Base-by-base conservation (phyloP, 2,113 vertebrate species). In the Ranitomeya imitator region DNA sequence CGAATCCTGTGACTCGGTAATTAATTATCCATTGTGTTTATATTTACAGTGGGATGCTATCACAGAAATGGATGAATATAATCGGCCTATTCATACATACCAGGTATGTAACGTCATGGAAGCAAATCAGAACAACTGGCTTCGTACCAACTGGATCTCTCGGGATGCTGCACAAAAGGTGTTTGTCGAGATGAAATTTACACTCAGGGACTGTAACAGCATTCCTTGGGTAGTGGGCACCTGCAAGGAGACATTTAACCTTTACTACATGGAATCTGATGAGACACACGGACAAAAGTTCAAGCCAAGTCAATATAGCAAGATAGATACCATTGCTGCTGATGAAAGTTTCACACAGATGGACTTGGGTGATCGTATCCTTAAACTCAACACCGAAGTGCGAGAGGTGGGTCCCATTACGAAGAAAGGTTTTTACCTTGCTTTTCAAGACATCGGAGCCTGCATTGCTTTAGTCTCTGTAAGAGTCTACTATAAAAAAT, bases 31-130 rank as follows among this genome's bases (percentile, higher is more conserved):
- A 23, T 63, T 88, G 87, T 26, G 79, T 3, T 87, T 79, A 89
- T 90, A 84, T 92, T 93, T 90, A 1, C 91, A 99, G 98, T 99
- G 98, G 98, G 98, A 99, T 89, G 95, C 97, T 90, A 99, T 99
- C 91, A 99, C 97, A 54, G 98, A 98, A 92, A 99, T 99, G 97
- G 97, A 99, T 87, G 98, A 99, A 90, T 97, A 97, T 92, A 99
- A 99, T 91, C 95, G 95, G 31, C 98, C 98, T 91, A 98, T 99
- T 90, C 98, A 99, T 63, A 99, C 98, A 0, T 99, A 98, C 92
- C 98, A 99, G 92, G 97, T 99, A 16, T 99, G 98, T 93, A 97
- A 97, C 0, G 98, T 99, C 89, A 99, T 99, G 97, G 97, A 99
- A 84, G 96, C 97, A 81, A 98, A 97, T 92, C 98, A 99, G 90